Conservation (phyloP, 1,140 invertebrate genomes). For the Galleria mellonella region DNA sequence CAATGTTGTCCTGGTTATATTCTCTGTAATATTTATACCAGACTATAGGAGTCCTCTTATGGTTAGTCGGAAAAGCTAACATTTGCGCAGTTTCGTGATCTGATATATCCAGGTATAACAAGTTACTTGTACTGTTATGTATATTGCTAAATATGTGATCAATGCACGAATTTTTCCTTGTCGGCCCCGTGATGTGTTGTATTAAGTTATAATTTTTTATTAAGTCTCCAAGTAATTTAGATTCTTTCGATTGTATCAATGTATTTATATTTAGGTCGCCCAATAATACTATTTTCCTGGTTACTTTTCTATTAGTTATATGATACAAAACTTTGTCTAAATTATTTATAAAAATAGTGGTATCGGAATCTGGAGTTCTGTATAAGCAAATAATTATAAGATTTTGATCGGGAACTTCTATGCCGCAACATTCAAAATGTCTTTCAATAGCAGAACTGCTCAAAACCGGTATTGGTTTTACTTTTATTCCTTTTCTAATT, state of each 20-base stretch:
- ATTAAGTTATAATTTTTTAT: too few species aligned
- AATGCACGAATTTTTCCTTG: not conserved
- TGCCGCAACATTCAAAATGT: not conserved
- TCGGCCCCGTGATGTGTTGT: not conserved
- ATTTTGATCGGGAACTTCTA: not conserved
- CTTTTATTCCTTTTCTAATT: too few species aligned
- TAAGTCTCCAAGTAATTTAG: too few species aligned
- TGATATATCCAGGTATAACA: slow-evolving; percentile 6
- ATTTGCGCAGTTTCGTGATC: slow-evolving; percentile 14
- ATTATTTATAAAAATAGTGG: not conserved
- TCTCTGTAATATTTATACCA: not conserved
- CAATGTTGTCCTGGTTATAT: slow-evolving; percentile 5
- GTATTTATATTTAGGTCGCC: not conserved
- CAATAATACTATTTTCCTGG: not conserved
- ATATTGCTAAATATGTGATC: not conserved
- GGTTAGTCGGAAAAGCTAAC: not conserved
- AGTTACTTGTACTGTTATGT: slow-evolving; percentile 1
- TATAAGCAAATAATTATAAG: not conserved
- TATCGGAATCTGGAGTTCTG: not conserved
- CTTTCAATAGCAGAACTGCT: not conserved
- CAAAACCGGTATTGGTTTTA: too few species aligned
- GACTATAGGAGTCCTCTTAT: not conserved
- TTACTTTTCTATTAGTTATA: not conserved
- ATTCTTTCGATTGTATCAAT: not conserved
- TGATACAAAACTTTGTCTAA: not conserved